Conservation (phyloP, 1,140 invertebrate species). For the Archegozetes longisetosus region DNA sequence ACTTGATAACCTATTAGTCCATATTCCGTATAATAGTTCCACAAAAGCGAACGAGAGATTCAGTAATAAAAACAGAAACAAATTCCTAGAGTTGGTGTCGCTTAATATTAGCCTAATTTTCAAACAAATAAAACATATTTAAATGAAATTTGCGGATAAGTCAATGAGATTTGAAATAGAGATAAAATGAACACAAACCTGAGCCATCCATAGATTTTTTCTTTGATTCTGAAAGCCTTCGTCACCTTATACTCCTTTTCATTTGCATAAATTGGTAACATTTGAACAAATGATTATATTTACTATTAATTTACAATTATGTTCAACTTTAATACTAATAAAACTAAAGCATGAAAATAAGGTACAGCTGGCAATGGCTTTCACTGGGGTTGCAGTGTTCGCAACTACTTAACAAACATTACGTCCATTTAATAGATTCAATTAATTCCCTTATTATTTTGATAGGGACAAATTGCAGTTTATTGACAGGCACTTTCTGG, state of each 20-base stretch:
- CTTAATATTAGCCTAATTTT: slow-evolving; percentile 74
- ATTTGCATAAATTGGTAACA: slow-evolving; percentile 31
- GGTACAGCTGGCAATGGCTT: too few species aligned
- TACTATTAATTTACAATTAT: slow-evolving; percentile 1
- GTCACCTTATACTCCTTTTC: slow-evolving; percentile 28
- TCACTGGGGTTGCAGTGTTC: too few species aligned
- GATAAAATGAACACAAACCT: slow-evolving; percentile 26
- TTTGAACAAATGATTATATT: slow-evolving; percentile 16
- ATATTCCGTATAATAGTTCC: slow-evolving; percentile 83
- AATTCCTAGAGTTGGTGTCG: slow-evolving; percentile 77
- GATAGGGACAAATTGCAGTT: too few species aligned
- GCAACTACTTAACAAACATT: too few species aligned
- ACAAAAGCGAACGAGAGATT: slow-evolving; percentile 94
- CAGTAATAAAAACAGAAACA: slow-evolving; percentile 82
- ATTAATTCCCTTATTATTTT: too few species aligned
- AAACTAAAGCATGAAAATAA: too few species aligned
- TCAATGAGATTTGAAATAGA: slow-evolving; percentile 15
- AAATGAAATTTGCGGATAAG: slow-evolving; percentile 17
- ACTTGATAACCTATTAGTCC: slow-evolving; percentile 61
- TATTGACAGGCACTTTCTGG: too few species aligned
- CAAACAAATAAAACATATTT: too few species aligned
- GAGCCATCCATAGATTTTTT: slow-evolving; percentile 31
- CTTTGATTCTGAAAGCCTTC: slow-evolving; percentile 27
- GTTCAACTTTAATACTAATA: too few species aligned
- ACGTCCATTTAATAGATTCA: too few species aligned